These are phyloP conservation scores for Pheucticus melanocephalus DNA, from an alignment of 2,113 vertebrate species.

Conservation along the genomic window DNA sequence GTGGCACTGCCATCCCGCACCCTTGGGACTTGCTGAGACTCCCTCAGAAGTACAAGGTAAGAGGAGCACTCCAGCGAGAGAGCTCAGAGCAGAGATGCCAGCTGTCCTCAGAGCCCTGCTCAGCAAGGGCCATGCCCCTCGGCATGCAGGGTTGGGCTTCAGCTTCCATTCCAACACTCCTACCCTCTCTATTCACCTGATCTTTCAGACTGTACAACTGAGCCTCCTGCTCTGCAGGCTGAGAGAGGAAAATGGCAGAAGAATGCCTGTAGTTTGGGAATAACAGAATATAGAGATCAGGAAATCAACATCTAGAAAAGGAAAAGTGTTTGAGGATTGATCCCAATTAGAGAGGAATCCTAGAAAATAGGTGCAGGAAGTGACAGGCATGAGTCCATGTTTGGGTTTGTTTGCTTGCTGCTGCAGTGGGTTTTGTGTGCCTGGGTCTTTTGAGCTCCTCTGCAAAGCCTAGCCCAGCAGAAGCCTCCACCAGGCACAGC, in stretches of 20 bases:
- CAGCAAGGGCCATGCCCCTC: background rate
- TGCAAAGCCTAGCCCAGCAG: background rate
- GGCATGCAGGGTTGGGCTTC: background rate
- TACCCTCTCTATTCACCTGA: background rate
- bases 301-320: background rate
- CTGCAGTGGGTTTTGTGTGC: background rate
- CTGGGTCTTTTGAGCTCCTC: background rate
- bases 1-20: accelerated
- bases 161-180: background rate
- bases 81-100: background rate
- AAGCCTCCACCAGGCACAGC: background rate
- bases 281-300: background rate
- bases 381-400: background rate
- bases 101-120: background rate
- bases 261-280: background rate
- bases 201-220: background rate
- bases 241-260: background rate
- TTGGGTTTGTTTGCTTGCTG: background rate
- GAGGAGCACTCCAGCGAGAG: background rate
- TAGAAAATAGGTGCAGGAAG: background rate
- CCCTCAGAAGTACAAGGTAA: background rate
- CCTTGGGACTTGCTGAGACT: background rate
- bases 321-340: background rate
- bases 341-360: background rate
- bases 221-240: background rate